Conservation (phyloP, 2,797 vertebrate genomes). For the Trichosurus vulpecula region DNA sequence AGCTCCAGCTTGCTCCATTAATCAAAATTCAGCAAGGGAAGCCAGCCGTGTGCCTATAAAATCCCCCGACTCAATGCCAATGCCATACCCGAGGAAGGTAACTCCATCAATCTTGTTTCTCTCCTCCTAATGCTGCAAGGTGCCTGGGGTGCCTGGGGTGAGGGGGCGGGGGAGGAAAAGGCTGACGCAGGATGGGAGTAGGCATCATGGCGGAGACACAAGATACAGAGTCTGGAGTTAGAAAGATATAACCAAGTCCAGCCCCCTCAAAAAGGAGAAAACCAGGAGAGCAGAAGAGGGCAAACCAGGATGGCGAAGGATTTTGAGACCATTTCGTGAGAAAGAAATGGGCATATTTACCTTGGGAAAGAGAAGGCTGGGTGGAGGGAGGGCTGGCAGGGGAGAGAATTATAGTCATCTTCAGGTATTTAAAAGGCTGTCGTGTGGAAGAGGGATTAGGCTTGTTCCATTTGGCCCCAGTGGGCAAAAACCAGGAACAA, state of each 20-base stretch:
- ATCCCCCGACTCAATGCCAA: slow-evolving; percentile 67
- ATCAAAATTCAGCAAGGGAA: slow-evolving; percentile 79
- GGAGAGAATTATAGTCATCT: not conserved
- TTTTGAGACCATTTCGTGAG: not conserved
- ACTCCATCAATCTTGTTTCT: slow-evolving; percentile 61
- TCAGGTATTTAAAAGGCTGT: not conserved
- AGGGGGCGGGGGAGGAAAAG: not conserved
- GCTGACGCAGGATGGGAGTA: not conserved
- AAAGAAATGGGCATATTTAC: not conserved
- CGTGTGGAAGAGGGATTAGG: not conserved
- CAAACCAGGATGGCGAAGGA: not conserved
- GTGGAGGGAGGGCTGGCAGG: not conserved
- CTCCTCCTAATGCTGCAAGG: slow-evolving; percentile 46
- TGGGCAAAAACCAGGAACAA: not conserved
- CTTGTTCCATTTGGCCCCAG: not conserved
- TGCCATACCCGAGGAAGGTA: slow-evolving; percentile 44
- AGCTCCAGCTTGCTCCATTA: slow-evolving; percentile 73
- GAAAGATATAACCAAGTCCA: not conserved
- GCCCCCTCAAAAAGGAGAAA: not conserved
- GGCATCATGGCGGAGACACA: not conserved
- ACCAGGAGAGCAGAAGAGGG: not conserved
- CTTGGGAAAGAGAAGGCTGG: not conserved
- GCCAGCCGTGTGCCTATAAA: slow-evolving; percentile 69
- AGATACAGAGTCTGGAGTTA: not conserved
- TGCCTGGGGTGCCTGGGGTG: not conserved